Evolutionary conservation across 2,797 vertebrate species (phyloP).

Genomic region (Semotilus atromaculatus): DNA sequence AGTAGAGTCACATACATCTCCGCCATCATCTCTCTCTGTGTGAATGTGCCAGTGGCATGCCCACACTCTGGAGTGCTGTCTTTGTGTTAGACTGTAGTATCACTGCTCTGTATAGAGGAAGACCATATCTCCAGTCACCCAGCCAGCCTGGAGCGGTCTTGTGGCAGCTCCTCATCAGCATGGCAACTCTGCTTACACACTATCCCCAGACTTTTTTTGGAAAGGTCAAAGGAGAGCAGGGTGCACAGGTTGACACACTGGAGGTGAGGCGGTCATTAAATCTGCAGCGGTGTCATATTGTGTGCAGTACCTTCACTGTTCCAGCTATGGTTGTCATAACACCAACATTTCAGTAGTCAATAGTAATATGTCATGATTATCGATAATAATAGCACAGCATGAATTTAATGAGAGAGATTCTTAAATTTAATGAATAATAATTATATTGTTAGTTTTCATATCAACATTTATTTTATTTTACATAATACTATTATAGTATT

Average conservation of each 20-base stretch:
- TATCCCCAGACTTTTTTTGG: conserved; percentile 5
- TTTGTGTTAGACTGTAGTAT: conserved; percentile 39
- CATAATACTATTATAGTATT: not conserved
- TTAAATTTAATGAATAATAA: too few relatives aligned
- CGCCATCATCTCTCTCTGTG: conserved; percentile 23
- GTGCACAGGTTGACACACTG: not conserved
- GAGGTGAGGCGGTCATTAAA: not conserved
- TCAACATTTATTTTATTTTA: not conserved
- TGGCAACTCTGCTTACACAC: conserved; percentile 35
- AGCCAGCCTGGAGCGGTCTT: conserved; percentile 28
- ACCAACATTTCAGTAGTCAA: not conserved
- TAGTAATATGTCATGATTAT: too few relatives aligned
- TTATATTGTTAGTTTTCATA: too few relatives aligned
- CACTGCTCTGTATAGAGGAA: conserved; percentile 39
- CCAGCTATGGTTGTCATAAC: not conserved
- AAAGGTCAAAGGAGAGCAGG: conserved; percentile 20
- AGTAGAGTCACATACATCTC: conserved; percentile 32
- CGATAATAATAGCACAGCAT: not conserved
- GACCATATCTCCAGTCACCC: conserved; percentile 41
- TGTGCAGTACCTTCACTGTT: not conserved
- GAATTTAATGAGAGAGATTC: too few relatives aligned
- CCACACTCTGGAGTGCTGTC: conserved; percentile 26
- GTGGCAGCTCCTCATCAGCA: conserved; percentile 46
- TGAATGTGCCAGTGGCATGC: conserved; percentile 36
- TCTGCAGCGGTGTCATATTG: not conserved